phyloP scores from a whole-genome alignment of 2,888 invertebrate species.

The Zygaena filipendulae region DNA sequence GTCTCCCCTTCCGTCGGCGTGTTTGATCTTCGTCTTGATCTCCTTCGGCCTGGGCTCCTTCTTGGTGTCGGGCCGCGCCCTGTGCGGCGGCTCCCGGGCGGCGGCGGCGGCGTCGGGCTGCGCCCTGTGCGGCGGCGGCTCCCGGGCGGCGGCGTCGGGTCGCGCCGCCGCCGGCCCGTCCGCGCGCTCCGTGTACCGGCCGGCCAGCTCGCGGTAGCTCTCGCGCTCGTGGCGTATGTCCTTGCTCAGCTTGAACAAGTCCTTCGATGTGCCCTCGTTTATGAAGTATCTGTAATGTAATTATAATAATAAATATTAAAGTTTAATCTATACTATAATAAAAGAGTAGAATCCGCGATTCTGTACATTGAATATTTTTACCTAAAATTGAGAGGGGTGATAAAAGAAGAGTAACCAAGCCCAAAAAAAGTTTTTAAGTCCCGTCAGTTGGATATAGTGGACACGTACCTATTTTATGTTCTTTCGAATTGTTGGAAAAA shows the following conservation, averaged over 20 bases:
- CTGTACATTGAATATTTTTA: too few species aligned
- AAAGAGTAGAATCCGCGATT: too few species aligned
- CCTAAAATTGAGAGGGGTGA: too few species aligned
- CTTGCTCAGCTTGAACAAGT: slow-evolving; percentile 54
- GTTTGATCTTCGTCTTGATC: slow-evolving; percentile 51
- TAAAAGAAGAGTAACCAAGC: too few species aligned
- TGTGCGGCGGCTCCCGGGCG: slow-evolving; percentile 37
- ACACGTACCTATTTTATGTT: too few species aligned
- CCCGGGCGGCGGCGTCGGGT: slow-evolving; percentile 44
- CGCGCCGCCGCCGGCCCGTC: slow-evolving; percentile 45
- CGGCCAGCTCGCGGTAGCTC: slow-evolving; percentile 55
- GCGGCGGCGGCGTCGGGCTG: slow-evolving; percentile 44
- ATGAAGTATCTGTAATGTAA: slow-evolving; percentile 39
- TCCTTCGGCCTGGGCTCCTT: slow-evolving; percentile 46
- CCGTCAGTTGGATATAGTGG: too few species aligned
- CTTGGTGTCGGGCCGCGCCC: slow-evolving; percentile 38
- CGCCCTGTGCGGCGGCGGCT: slow-evolving; percentile 39
- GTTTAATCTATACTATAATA: too few species aligned
- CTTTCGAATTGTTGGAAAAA: too few species aligned
- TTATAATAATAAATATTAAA: too few species aligned
- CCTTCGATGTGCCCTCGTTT: slow-evolving; percentile 54
- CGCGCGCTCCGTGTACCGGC: slow-evolving; percentile 53
- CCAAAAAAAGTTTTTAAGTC: too few species aligned
- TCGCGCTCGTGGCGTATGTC: slow-evolving; percentile 59
- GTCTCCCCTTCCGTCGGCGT: slow-evolving; percentile 49